Evolutionary conservation across 2,797 vertebrate genomes (phyloP), one percentile per base, ranked within the genome.

Genomic region (Eremophila alpestris): DNA sequence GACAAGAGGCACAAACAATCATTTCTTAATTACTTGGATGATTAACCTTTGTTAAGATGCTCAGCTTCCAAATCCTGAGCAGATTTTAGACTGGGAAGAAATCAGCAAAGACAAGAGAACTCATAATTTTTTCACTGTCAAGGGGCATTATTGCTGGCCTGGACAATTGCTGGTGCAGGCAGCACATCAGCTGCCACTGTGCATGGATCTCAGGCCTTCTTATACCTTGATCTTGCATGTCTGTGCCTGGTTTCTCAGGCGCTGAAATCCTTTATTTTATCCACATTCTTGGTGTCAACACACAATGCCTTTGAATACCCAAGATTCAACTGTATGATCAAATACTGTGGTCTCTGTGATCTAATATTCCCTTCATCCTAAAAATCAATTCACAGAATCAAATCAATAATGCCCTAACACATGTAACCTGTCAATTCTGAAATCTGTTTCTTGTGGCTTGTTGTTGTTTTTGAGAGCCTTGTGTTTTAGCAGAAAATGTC

Each of bases 321-420:
- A 10, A 80, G 18, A 34, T 80, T 83, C 4, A 4, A 55, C 43
- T 71, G 10, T 54, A 18, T 59, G 76, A 91, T 88, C 73, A 78
- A 91, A 91, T 83, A 16, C 24, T 60, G 2, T 32, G 29, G 40
- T 45, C 27, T 83, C 48, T 95, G 51, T 96, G 87, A 90, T 93
- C 85, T 91, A 83, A 81, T 90, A 94, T 88, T 94, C 88, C 34
- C n/a, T 94, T 95, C 63, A 76, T 94, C 85, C 48, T 84, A 60
- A 76, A 71, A 93, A 86, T 86, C 70, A 65, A 32, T 95, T 86
- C 73, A 43, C 29, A 46, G 79, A 81, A 85, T 91, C 73, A 23
- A 62, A 68, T 78, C 62, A 90, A 41, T 38, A 86, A 51, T 55
- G 40, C 51, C 51, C 29, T 69, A 73, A 60, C 46, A 69, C 16